A percentile compares a stretch with the other conserved stretches of the same genome.
These are phyloP conservation scores for Bombus haemorrhoidalis DNA, from an alignment of 1,140 invertebrate species.

Conservation along the genomic window DNA sequence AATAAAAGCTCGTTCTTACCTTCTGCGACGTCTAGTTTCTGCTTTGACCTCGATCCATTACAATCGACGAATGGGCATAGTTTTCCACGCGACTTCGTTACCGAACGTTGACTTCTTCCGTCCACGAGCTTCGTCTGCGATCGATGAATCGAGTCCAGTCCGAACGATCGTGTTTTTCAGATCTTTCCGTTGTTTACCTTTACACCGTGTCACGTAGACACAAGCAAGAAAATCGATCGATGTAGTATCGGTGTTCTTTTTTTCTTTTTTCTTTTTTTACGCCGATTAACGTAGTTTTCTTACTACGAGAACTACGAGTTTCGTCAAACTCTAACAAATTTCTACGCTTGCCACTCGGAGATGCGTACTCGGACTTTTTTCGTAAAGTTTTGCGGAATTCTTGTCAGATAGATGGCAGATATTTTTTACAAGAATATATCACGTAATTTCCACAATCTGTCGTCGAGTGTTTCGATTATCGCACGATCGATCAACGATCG, in stretches of 20 bases:
- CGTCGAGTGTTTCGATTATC: not conserved
- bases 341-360: too few relatives aligned
- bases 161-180: not conserved
- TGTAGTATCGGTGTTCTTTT: too few relatives aligned
- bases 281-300: too few relatives aligned
- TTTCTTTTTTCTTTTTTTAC: too few relatives aligned
- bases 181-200: too few relatives aligned
- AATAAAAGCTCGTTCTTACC: too few relatives aligned
- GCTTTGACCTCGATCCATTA: conserved; percentile 58
- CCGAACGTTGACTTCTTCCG: conserved; percentile 50
- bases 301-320: too few relatives aligned
- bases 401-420: not conserved
- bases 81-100: conserved; percentile 33
- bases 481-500: not conserved
- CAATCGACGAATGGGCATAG: conserved; percentile 22
- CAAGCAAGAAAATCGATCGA: too few relatives aligned
- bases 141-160: not conserved
- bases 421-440: not conserved
- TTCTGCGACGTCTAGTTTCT: conserved; percentile 40
- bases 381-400: too few relatives aligned
- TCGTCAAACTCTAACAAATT: too few relatives aligned
- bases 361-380: too few relatives aligned
- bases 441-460: not conserved
- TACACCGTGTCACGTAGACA: too few relatives aligned
- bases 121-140: not conserved